Base-by-base conservation (phyloP, 2,888 invertebrate species). In the Actias luna region DNA sequence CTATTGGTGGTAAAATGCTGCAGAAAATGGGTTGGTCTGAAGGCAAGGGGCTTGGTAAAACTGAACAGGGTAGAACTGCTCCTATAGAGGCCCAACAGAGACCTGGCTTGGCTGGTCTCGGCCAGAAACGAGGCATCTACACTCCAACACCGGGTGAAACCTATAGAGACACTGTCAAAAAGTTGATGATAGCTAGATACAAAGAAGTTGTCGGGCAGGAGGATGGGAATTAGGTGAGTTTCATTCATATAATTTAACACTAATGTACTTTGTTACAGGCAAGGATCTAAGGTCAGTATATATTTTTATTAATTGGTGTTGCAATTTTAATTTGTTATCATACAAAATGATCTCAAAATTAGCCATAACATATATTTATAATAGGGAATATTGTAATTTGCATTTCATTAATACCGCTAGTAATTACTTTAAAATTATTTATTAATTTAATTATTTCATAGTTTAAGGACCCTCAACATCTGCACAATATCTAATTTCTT, bases 1-100 rank as follows among this genome's bases (percentile, higher is more conserved):
- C 99, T 75, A 97, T 99, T 65, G 99, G 99, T 8, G 99, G 97
- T 81, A 96, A 98, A 80, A 93, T 99, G 85, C 86, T 99, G 68
- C 98, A 99, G 87, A 98, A 98, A 89, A 99, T 99, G 99, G 99
- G 99, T 5, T 99, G 99, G 99, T 96, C 96, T 7, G 98, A 98
- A 82, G 99, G 99, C 0, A 96, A 97, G 92, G 99, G 99, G 0
- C 92, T 99, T 27, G 99, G 99, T 0, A 97, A 97, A 83, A 94
- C 95, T 62, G 98, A 98, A 81, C 99, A 99, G 87, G 99, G 98
- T 16, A 93, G 98, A 75, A 97, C 98, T 29, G 97, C 97, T 62
- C 99, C 99, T 59, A 97, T 99, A 68, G 97, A 98, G 93, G 97
- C 97, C 66, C 88, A 89, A 68, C 89, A 89, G 64, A 80, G 97